These are phyloP conservation scores for Araneus ventricosus DNA, from an alignment of 1,140 invertebrate species.

Conservation along the genomic window DNA sequence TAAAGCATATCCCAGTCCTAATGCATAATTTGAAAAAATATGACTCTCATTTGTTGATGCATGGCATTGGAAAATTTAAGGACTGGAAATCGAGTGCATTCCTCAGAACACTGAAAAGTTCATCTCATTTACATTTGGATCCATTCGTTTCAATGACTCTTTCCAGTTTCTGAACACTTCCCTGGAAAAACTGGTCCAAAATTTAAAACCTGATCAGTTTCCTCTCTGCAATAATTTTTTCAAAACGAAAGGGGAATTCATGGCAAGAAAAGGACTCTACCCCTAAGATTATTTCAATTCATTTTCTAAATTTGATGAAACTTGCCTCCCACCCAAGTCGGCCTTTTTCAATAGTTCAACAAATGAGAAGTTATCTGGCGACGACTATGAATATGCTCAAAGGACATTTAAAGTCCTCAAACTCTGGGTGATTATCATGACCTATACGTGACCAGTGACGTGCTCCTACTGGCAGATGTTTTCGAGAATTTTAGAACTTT, in stretches of 20 bases:
- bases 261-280: background rate
- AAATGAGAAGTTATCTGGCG: background rate
- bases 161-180: conserved; percentile 23
- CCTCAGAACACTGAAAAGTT: background rate
- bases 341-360: background rate
- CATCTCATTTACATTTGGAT: conserved; percentile 3
- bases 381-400: conserved; percentile 20
- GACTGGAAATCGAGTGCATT: background rate
- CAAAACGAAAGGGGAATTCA: background rate
- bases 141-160: conserved; percentile 26
- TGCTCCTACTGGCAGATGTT: conserved; percentile 1
- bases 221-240: background rate
- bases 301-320: conserved; percentile 54
- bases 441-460: background rate
- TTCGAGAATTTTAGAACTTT: conserved; percentile 30
- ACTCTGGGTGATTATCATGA: conserved; percentile 16
- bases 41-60: too few relatives aligned
- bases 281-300: conserved; percentile 44
- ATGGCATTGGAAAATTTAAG: conserved; percentile 29
- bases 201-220: background rate
- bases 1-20: conserved; percentile 12
- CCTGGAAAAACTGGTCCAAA: background rate
- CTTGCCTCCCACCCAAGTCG: background rate
- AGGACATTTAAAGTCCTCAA: background rate
- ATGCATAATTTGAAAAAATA: conserved; percentile 54